These are phyloP conservation scores for Nesogale talazaci DNA, from an alignment of 2,113 vertebrate genomes.

Conservation along the genomic window DNA sequence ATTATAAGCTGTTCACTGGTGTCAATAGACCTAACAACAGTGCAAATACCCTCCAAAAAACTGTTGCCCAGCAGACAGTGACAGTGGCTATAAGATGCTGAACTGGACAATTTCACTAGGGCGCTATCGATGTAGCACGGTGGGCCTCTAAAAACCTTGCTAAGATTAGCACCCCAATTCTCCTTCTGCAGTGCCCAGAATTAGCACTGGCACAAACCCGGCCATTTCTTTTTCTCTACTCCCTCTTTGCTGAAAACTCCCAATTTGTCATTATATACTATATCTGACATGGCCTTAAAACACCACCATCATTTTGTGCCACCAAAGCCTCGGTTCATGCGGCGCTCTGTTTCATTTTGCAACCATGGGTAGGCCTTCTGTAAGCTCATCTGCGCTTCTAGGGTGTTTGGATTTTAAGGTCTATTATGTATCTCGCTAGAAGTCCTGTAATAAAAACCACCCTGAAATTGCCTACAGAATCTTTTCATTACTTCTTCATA, in stretches of 20 bases:
- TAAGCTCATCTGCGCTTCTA: neutral
- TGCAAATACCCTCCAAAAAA: neutral
- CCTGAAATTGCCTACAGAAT: conserved; percentile 11
- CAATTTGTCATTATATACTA: neutral
- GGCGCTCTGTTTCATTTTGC: neutral
- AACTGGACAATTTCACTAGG: conserved; percentile 6
- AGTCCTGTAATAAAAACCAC: conserved; percentile 34
- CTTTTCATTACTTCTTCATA: conserved; percentile 43
- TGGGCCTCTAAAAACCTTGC: conserved; percentile 51
- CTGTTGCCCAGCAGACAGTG: neutral
- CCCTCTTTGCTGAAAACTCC: neutral
- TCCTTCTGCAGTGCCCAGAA: neutral
- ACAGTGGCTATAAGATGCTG: neutral
- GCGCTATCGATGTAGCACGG: neutral
- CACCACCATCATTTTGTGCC: neutral
- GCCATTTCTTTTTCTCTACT: neutral
- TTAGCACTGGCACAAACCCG: neutral
- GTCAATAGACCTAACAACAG: neutral
- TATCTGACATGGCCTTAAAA: neutral
- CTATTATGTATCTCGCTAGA: conserved; percentile 8
- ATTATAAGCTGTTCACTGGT: neutral
- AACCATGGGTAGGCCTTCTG: neutral
- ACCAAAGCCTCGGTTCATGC: neutral
- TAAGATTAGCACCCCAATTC: conserved; percentile 39
- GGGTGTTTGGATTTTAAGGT: conserved; percentile 6